These are phyloP conservation scores for Aythya baeri DNA, from an alignment of 2,113 vertebrate species.

Conservation along the genomic window DNA sequence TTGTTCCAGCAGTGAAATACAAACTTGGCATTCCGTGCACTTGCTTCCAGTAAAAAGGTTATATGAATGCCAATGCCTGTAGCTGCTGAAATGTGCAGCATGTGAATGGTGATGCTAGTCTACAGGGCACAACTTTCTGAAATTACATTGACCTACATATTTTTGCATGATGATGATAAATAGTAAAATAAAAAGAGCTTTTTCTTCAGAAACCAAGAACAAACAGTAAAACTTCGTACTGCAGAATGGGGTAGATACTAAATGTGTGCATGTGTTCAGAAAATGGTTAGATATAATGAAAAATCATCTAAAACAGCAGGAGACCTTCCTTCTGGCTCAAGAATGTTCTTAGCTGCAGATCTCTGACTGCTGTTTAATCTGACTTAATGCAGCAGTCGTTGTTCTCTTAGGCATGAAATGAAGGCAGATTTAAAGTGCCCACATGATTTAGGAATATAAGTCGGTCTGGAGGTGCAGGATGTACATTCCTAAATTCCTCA, in stretches of 20 bases:
- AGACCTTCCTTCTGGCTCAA: not conserved
- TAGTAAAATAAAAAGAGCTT: not conserved
- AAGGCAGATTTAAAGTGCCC: not conserved
- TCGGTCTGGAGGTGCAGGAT: not conserved
- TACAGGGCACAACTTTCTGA: not conserved
- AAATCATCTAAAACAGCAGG: not conserved
- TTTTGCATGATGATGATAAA: not conserved
- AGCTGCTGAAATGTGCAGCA: not conserved
- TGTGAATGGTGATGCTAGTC: not conserved
- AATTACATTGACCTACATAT: not conserved
- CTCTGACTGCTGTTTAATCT: not conserved
- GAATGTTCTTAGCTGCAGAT: not conserved
- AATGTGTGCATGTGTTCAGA: not conserved
- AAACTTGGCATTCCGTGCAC: not conserved
- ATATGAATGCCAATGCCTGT: not conserved
- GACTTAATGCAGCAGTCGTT: not conserved
- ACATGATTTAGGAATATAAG: not conserved
- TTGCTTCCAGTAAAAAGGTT: slow-evolving; percentile 17
- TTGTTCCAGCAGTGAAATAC: not conserved
- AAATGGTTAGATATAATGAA: not conserved
- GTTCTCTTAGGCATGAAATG: not conserved
- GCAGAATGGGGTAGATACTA: not conserved
- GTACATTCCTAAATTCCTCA: not conserved
- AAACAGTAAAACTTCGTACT: not conserved
- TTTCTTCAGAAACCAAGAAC: not conserved